Evolutionary conservation across 2,888 invertebrate species (phyloP).

Genomic region (Amitus sp.): DNA sequence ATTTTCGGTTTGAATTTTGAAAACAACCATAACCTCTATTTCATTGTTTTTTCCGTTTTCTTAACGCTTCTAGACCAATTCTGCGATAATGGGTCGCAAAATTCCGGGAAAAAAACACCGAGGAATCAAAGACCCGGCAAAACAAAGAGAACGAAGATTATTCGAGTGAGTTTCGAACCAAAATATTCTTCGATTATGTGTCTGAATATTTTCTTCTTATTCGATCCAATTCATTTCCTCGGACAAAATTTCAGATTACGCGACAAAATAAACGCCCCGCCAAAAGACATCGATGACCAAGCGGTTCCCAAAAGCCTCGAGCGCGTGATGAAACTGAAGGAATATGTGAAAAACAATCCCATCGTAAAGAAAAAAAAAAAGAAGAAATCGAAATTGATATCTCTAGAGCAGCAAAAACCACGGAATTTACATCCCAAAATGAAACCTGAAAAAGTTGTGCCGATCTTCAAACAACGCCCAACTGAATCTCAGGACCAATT

Average conservation of each 20-base stretch:
- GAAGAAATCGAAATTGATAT: conserved; percentile 56
- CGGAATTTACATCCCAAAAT: conserved; percentile 47
- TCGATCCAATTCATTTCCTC: neutral
- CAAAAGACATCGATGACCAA: conserved; percentile 76
- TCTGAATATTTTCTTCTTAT: too few relatives aligned
- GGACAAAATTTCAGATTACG: conserved; percentile 69
- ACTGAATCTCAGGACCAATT: conserved; percentile 75
- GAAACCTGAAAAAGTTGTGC: conserved; percentile 67
- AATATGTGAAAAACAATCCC: conserved; percentile 65
- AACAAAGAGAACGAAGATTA: conserved; percentile 74
- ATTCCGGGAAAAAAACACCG: conserved; percentile 84
- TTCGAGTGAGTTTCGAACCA: conserved; percentile 75
- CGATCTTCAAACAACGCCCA: conserved; percentile 70
- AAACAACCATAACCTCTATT: too few relatives aligned
- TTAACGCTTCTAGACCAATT: too few relatives aligned
- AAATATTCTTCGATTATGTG: too few relatives aligned
- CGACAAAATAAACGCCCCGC: conserved; percentile 80
- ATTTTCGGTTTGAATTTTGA: too few relatives aligned
- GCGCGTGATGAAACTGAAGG: conserved; percentile 72
- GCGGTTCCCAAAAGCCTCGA: conserved; percentile 78
- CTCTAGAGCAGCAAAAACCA: conserved; percentile 43
- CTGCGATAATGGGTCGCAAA: conserved; percentile 75
- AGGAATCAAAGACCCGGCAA: conserved; percentile 80
- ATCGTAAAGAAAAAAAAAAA: conserved; percentile 59
- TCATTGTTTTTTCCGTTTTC: too few relatives aligned